Conservation (phyloP, 2,888 invertebrate genomes). For the Cheilosia variabilis region DNA sequence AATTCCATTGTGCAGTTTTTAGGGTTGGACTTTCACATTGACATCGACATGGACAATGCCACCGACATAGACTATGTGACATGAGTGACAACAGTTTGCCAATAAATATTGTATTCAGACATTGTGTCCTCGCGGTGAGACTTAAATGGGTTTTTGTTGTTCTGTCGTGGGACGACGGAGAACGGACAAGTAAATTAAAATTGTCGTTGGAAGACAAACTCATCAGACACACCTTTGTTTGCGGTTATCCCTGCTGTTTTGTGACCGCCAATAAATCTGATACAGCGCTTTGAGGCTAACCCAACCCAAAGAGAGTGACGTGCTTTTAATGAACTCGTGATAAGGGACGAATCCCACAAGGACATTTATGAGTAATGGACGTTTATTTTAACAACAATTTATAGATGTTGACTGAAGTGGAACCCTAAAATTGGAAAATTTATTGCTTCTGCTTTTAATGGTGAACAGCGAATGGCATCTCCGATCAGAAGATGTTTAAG, state of each 20-base stretch:
- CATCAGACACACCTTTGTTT: conserved; percentile 68
- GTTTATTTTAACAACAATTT: conserved; percentile 30
- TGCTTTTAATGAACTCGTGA: conserved; percentile 47
- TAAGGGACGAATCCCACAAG: conserved; percentile 21
- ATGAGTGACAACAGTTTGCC: conserved; percentile 66
- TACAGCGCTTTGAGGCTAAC: conserved; percentile 34
- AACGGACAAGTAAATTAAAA: conserved; percentile 57
- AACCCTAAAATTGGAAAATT: conserved; percentile 8
- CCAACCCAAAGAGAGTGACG: conserved; percentile 28
- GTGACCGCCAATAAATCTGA: conserved; percentile 58
- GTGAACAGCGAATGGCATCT: neutral
- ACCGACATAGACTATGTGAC: conserved; percentile 16
- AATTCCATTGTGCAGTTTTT: conserved; percentile 15
- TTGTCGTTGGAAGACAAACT: conserved; percentile 41
- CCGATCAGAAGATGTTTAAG: no score
- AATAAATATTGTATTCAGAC: conserved; percentile 52
- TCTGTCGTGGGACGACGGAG: neutral
- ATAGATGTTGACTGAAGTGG: conserved; percentile 43
- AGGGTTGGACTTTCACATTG: conserved; percentile 32
- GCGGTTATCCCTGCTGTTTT: conserved; percentile 46
- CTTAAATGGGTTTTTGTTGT: conserved; percentile 18
- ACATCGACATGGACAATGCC: conserved; percentile 27
- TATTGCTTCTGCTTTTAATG: conserved; percentile 11
- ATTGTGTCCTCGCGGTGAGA: conserved; percentile 12
- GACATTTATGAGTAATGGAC: conserved; percentile 40